Percentiles rank a stretch among this genome's conserved stretches.
Conservation (phyloP, 2,113 vertebrate species). For the Aspiorhynchus laticeps region DNA sequence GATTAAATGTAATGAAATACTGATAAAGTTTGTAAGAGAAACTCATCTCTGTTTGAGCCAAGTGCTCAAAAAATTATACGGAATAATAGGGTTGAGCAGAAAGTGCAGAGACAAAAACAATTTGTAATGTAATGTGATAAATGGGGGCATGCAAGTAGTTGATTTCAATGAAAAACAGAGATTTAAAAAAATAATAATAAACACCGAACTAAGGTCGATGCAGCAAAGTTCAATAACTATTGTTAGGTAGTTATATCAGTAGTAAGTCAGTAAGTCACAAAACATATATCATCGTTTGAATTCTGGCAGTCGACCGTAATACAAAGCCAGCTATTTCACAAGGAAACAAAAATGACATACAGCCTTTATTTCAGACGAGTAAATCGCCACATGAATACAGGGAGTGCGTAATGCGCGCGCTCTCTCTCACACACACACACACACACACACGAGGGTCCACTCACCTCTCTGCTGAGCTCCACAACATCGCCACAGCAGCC, state of each 20-base stretch:
- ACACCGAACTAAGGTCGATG: neutral
- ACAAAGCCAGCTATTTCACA: neutral
- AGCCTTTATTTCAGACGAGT: neutral
- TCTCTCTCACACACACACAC: no score
- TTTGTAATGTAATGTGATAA: neutral
- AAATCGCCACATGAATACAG: neutral
- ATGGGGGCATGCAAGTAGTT: neutral
- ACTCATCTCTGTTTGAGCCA: no score
- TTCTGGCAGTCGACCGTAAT: neutral
- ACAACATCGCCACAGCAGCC: slow-evolving; percentile 73
- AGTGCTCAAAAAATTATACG: no score
- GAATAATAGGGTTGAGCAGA: no score
- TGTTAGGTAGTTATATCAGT: neutral
- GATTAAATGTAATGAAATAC: neutral
- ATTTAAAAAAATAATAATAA: neutral
- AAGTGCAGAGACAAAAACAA: no score
- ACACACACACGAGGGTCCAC: slow-evolving; percentile 48
- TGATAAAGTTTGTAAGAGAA: no score
- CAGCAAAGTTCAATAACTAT: no score
- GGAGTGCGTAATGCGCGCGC: neutral
- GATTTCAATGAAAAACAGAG: neutral
- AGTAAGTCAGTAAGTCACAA: neutral
- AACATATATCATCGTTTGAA: neutral
- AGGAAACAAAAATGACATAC: neutral
- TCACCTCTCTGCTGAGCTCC: slow-evolving; percentile 78